Evolutionary conservation across 2,113 vertebrate species (phyloP).

Genomic region (Pogonocichla stellata): DNA sequence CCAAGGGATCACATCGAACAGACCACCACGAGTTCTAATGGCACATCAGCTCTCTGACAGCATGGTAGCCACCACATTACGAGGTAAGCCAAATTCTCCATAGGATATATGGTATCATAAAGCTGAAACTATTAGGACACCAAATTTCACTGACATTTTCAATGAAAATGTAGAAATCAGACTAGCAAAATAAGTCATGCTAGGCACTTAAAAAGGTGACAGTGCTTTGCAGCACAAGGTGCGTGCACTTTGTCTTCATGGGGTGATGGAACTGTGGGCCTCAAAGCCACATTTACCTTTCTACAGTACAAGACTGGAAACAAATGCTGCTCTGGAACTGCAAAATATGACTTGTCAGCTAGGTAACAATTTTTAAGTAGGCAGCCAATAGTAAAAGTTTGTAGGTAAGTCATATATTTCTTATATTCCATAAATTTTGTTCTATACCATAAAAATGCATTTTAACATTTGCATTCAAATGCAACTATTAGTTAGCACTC

Average conservation of each 20-base stretch:
- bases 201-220: neutral
- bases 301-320: neutral
- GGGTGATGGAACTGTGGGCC: neutral
- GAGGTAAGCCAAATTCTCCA: neutral
- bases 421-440: neutral
- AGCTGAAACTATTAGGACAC: neutral
- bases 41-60: too few species aligned
- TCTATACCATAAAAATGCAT: neutral
- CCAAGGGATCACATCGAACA: accelerated
- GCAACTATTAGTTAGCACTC: neutral
- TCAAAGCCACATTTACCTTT: neutral
- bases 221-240: neutral
- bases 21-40: accelerated
- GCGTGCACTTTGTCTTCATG: accelerated
- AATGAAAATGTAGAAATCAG: neutral
- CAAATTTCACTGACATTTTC: neutral
- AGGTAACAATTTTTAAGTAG: neutral
- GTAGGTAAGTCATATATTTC: neutral
- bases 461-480: neutral
- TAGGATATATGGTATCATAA: neutral
- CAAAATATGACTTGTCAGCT: neutral
- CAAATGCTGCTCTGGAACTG: neutral
- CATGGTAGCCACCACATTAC: accelerated
- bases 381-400: neutral
- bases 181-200: neutral